Conservation (phyloP, 2,113 vertebrate genomes). For the Solea solea region DNA sequence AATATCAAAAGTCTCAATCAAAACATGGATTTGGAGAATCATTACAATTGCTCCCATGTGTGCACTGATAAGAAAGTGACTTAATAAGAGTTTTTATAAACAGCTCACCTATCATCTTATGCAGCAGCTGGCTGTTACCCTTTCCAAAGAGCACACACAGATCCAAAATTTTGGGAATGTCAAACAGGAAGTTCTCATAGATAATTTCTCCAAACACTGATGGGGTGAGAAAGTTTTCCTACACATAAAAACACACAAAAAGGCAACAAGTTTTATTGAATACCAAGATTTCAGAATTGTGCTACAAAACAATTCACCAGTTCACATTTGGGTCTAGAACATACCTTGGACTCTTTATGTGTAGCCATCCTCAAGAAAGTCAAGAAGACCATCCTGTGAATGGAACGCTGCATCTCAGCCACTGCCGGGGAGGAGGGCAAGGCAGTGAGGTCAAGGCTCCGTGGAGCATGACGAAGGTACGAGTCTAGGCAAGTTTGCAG, state of each 20-base stretch:
- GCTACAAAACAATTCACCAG: no score
- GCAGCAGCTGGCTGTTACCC: constrained; percentile 90
- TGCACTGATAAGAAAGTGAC: no score
- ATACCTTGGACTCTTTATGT: constrained; percentile 96
- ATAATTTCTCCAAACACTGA: constrained; percentile 94
- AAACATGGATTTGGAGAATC: no score
- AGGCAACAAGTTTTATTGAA: background rate
- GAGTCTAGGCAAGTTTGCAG: constrained; percentile 95
- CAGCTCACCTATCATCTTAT: constrained; percentile 94
- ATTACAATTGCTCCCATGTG: no score
- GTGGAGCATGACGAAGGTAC: constrained; percentile 87
- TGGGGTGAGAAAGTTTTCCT: constrained; percentile 94
- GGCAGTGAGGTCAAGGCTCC: constrained; percentile 81
- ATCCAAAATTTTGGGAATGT: constrained; percentile 97
- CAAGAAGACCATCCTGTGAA: constrained; percentile 89
- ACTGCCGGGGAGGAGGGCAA: constrained; percentile 79
- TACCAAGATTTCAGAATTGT: background rate
- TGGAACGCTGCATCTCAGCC: constrained; percentile 81
- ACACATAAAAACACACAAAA: background rate
- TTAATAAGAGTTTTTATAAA: no score
- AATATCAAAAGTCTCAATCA: no score
- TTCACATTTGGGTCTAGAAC: background rate
- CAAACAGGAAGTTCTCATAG: constrained; percentile 96
- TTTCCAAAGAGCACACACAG: constrained; percentile 96
- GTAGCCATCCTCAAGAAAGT: constrained; percentile 96